phyloP scores from a whole-genome alignment of 2,113 vertebrate species.

The Gymnocephalus cernua region DNA sequence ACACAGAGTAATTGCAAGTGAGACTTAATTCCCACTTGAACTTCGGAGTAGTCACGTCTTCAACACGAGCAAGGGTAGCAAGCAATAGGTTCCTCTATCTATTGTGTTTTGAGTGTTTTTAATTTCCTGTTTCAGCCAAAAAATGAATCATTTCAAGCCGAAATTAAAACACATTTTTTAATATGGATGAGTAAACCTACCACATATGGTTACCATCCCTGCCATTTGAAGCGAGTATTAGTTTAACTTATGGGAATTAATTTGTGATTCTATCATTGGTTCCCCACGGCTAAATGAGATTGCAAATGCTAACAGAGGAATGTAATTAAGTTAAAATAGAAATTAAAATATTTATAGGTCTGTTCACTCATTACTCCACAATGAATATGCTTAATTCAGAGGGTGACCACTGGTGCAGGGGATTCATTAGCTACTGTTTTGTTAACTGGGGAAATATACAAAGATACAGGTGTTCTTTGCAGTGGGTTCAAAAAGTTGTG shows the following conservation, averaged over 20 bases:
- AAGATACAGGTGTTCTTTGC: not conserved
- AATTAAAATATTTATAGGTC: slow-evolving; percentile 61
- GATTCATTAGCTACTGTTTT: slow-evolving; percentile 42
- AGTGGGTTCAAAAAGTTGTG: not conserved
- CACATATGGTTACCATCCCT: not conserved
- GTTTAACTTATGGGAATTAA: slow-evolving; percentile 48
- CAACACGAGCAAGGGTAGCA: not conserved
- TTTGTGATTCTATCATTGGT: slow-evolving; percentile 45
- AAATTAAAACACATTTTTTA: slow-evolving; percentile 16
- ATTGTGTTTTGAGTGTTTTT: not conserved
- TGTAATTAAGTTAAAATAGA: slow-evolving; percentile 58
- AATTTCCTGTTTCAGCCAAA: not conserved
- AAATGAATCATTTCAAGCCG: not conserved
- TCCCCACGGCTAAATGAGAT: slow-evolving; percentile 62
- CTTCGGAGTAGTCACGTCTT: not conserved
- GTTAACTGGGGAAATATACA: slow-evolving; percentile 21
- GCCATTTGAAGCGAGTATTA: slow-evolving; percentile 19
- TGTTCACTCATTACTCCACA: slow-evolving; percentile 37
- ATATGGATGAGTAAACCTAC: slow-evolving; percentile 19
- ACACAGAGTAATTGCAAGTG: slow-evolving; percentile 13
- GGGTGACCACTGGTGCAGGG: slow-evolving; percentile 33
- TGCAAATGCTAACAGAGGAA: slow-evolving; percentile 43
- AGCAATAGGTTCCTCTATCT: not conserved
- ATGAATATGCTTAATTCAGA: slow-evolving; percentile 48
- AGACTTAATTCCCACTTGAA: slow-evolving; percentile 42